These are phyloP conservation scores for Cheilosia grossa DNA, from an alignment of 2,888 invertebrate genomes.

Conservation along the genomic window DNA sequence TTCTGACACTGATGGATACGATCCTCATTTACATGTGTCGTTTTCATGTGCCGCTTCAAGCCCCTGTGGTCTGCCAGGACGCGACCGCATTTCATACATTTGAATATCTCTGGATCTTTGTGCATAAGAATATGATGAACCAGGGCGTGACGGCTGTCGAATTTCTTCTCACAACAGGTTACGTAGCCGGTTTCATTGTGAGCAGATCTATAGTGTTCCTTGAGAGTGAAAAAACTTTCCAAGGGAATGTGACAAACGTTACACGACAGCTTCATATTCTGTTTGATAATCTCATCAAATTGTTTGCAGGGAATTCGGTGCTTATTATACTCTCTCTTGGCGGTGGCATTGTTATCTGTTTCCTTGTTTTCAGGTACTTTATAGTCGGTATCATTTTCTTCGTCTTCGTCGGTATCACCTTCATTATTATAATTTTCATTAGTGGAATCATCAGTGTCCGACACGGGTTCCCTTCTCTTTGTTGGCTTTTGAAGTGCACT, in stretches of 20 bases:
- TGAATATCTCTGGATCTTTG: constrained; percentile 75
- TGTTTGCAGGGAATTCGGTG: constrained; percentile 35
- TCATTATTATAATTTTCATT: background rate
- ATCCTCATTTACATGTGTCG: constrained; percentile 44
- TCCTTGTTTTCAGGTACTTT: background rate
- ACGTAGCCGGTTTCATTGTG: constrained; percentile 75
- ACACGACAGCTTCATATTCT: constrained; percentile 74
- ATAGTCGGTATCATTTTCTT: constrained; percentile 1
- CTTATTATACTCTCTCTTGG: background rate
- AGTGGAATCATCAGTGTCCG: background rate
- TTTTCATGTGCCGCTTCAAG: constrained; percentile 72
- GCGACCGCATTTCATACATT: constrained; percentile 75
- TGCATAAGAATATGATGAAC: constrained; percentile 76
- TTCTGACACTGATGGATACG: constrained; percentile 65
- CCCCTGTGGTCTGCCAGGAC: constrained; percentile 68
- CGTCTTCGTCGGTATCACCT: background rate
- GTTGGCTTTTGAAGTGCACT: background rate
- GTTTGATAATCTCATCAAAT: constrained; percentile 75
- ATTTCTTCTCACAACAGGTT: constrained; percentile 76
- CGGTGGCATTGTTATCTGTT: background rate
- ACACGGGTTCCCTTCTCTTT: background rate
- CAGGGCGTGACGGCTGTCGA: constrained; percentile 75
- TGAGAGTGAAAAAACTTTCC: constrained; percentile 68
- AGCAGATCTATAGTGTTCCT: constrained; percentile 70
- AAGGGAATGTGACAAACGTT: constrained; percentile 65